phyloP scores from a whole-genome alignment of 2,888 invertebrate species.

The Philereme vetulata region DNA sequence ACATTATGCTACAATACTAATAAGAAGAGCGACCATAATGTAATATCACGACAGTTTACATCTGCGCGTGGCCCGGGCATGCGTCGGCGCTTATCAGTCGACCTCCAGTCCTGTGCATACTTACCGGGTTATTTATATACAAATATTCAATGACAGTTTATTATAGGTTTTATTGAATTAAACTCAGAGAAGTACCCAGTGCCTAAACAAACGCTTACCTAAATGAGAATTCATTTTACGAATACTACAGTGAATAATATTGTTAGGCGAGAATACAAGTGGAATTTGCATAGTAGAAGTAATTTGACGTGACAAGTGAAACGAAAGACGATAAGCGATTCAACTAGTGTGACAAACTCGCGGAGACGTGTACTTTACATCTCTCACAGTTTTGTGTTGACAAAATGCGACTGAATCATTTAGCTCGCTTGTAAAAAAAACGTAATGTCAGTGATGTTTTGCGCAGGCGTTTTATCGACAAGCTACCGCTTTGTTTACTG shows the following conservation, averaged over 20 bases:
- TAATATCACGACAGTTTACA: slow-evolving; percentile 47
- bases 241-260: background rate
- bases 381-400: slow-evolving; percentile 4
- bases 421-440: slow-evolving; percentile 15
- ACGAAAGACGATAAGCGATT: slow-evolving; percentile 21
- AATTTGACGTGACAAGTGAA: slow-evolving; percentile 26
- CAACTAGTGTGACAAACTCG: slow-evolving; percentile 18
- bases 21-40: slow-evolving; percentile 41
- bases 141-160: background rate
- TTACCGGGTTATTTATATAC: slow-evolving; percentile 25
- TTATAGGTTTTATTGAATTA: slow-evolving; percentile 3
- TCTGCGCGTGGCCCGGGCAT: slow-evolving; percentile 51
- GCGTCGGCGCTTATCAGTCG: slow-evolving; percentile 69
- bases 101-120: slow-evolving; percentile 55
- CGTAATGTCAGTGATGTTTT: slow-evolving; percentile 35
- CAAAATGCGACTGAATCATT: slow-evolving; percentile 23
- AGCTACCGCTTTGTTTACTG: slow-evolving; percentile 60
- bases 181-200: background rate
- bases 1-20: slow-evolving; percentile 35
- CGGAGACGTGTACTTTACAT: slow-evolving; percentile 1
- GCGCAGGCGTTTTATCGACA: slow-evolving; percentile 52
- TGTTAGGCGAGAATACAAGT: slow-evolving; percentile 1
- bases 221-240: slow-evolving; percentile 4
- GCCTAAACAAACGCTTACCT: background rate
- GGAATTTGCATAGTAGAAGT: slow-evolving; percentile 25